Conservation (phyloP, 2,113 vertebrate genomes). For the Lepidiolamprologus cunningtoni region DNA sequence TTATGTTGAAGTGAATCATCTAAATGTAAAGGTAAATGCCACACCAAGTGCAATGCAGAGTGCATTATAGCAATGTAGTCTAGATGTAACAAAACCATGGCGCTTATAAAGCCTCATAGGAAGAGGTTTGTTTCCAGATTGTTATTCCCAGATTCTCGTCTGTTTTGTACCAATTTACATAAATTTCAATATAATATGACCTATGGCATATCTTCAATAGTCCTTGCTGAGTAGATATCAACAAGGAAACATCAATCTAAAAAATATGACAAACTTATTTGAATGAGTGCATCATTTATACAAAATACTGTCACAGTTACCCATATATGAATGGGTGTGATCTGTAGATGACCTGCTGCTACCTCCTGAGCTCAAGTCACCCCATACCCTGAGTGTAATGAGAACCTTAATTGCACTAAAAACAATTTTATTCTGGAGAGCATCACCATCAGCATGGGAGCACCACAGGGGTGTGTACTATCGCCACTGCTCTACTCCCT, state of each 20-base stretch:
- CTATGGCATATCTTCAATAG: neutral
- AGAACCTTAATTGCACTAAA: neutral
- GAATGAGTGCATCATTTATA: neutral
- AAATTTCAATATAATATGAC: neutral
- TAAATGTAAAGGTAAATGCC: neutral
- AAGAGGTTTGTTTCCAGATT: neutral
- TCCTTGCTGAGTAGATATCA: neutral
- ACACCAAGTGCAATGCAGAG: neutral
- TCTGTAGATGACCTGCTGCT: neutral
- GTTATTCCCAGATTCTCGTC: neutral
- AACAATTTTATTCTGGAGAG: neutral
- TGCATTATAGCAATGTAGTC: neutral
- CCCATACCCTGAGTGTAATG: neutral
- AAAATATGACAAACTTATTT: neutral
- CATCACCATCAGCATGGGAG: neutral
- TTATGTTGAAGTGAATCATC: neutral
- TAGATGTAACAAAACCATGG: neutral
- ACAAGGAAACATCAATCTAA: neutral
- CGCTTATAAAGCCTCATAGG: neutral
- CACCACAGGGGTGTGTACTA: neutral
- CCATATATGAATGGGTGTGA: neutral
- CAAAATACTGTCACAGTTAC: neutral
- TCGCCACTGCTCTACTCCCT: neutral
- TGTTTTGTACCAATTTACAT: neutral
- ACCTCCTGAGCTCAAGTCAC: neutral